Evolutionary conservation across 1,140 invertebrate species (phyloP), one percentile per base, ranked within the genome.

Genomic region (Drosophila mayri): DNA sequence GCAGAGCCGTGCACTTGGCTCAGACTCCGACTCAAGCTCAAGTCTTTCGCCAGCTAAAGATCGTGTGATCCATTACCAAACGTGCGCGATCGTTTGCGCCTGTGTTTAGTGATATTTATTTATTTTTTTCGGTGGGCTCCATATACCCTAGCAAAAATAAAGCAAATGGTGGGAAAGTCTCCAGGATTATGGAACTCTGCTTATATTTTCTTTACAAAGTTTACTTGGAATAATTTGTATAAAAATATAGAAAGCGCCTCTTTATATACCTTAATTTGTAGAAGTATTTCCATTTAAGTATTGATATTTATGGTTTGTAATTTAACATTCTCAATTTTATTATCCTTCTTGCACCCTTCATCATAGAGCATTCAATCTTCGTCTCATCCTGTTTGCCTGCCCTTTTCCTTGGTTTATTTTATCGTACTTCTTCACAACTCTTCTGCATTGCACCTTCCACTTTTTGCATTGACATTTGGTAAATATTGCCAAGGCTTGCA

Each of bases 21-120:
- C 62, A 52, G 64, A 44, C 50, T 76, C 43, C 16, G 30, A 40
- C 70, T 49, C 38, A 40, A 44, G 50, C 75, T 80, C 54, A 65
- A 90, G 82, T 74, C 85, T 84, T 58, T 81, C 43, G 62, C 74
- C 46, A 73, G 61, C 66, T 60, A 62, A 67, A 85, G 85, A 90
- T 90, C 85, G 85, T 90, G 85, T 90, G 85, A 90, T 90, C 85
- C 85, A 90, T 90, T 90, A 90, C 85, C 81, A 90, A 90, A 90
- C 86, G 86, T 90, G 85, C 86, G 81, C 85, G 85, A 88, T 88
- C 85, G 85, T 88, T 88, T 88, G 81, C 85, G 84, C 84, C 84
- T 90, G 76, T 88, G 85, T 84, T 90, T 80, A 80, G 80, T 84
- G 85, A 78, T 88, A 88, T 88, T 90, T 80, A 77, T 76, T 76